Conservation (phyloP, 1,140 invertebrate genomes). For the Drosophila micromelanica region DNA sequence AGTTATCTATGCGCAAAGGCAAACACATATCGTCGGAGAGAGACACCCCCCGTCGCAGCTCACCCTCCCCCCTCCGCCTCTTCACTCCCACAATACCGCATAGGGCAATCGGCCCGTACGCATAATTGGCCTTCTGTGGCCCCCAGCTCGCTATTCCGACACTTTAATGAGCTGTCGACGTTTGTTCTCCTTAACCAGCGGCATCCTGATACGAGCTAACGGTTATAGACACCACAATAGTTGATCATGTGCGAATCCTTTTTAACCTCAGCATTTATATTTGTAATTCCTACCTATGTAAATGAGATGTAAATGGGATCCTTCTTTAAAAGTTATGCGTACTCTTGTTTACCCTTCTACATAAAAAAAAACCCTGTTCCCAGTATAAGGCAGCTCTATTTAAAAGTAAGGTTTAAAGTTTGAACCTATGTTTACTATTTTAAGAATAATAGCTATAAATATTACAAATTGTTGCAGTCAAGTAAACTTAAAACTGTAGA, state of each 20-base stretch:
- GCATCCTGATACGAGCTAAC: slow-evolving; percentile 13
- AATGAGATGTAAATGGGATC: too few species aligned
- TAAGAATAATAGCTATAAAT: too few species aligned
- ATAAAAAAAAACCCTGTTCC: too few species aligned
- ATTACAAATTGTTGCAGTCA: too few species aligned
- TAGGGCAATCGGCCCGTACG: slow-evolving; percentile 51
- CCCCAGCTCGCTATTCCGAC: slow-evolving; percentile 17
- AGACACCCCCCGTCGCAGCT: neutral
- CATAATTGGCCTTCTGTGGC: slow-evolving; percentile 74
- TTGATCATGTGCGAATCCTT: slow-evolving; percentile 5
- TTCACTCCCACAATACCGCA: slow-evolving; percentile 9
- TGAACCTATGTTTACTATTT: too few species aligned
- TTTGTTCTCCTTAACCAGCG: slow-evolving; percentile 3
- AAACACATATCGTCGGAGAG: slow-evolving; percentile 7
- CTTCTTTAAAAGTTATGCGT: too few species aligned
- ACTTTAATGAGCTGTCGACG: slow-evolving; percentile 53
- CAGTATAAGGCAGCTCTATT: too few species aligned
- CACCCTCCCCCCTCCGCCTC: neutral
- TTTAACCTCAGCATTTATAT: neutral
- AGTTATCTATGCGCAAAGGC: slow-evolving; percentile 36
- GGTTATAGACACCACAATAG: slow-evolving; percentile 73
- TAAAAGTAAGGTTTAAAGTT: too few species aligned
- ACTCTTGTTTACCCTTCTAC: too few species aligned
- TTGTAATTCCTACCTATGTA: too few species aligned
- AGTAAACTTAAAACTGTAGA: too few species aligned